These are phyloP conservation scores for Tympanuchus pallidicinctus DNA, from an alignment of 2,113 vertebrate species.

Conservation along the genomic window DNA sequence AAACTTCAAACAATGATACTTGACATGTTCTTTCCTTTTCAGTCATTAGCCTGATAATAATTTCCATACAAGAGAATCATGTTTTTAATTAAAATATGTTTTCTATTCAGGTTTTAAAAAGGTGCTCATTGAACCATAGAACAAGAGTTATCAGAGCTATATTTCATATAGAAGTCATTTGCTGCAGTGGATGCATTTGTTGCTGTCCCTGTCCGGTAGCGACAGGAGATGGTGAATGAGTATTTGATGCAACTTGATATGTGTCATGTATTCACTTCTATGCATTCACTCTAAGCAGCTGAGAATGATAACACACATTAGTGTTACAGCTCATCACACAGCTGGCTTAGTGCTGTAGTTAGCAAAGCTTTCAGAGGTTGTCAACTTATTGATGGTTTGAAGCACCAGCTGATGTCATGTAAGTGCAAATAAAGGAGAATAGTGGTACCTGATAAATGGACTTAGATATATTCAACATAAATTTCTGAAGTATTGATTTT, in stretches of 20 bases:
- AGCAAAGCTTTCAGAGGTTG: neutral
- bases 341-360: rapidly evolving
- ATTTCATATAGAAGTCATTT: neutral
- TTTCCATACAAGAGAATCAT: neutral
- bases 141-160: neutral
- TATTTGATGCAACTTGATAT: neutral
- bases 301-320: neutral
- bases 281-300: neutral
- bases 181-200: neutral
- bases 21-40: neutral
- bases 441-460: neutral
- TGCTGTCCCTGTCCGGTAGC: neutral
- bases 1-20: neutral
- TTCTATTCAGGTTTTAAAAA: neutral
- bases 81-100: neutral
- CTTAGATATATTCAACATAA: neutral
- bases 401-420: rapidly evolving
- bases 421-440: neutral
- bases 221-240: neutral
- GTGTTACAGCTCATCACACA: neutral
- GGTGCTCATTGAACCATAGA: neutral
- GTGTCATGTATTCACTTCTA: neutral
- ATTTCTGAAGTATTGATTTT: neutral
- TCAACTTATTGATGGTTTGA: neutral
- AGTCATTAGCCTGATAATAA: neutral